phyloP scores from a whole-genome alignment of 2,113 vertebrate genomes.

The Eretmodus cyanostictus region DNA sequence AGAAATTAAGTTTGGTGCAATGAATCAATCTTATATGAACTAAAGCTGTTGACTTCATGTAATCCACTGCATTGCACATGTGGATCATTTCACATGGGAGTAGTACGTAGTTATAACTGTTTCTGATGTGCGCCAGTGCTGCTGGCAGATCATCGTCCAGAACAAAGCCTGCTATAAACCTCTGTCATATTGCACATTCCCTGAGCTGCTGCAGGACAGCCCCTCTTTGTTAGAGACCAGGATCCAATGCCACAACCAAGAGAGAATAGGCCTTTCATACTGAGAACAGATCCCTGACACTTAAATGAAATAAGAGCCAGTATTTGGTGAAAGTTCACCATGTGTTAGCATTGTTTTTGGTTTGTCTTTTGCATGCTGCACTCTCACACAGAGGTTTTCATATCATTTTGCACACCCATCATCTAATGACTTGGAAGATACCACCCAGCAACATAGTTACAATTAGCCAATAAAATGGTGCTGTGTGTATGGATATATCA shows the following conservation, averaged over 20 bases:
- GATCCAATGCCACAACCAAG: background rate
- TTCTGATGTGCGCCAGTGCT: slow-evolving; percentile 7
- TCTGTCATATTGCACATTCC: slow-evolving; percentile 50
- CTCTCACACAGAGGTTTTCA: background rate
- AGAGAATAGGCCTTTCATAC: background rate
- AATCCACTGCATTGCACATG: background rate
- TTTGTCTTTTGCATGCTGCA: background rate
- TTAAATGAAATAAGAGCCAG: background rate
- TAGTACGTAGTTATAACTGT: background rate
- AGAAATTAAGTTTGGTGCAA: background rate
- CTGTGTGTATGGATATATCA: background rate
- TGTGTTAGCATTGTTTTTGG: background rate
- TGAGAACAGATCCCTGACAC: background rate
- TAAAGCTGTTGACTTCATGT: too few species aligned
- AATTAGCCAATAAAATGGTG: background rate
- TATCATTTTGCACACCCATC: background rate
- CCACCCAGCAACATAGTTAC: background rate
- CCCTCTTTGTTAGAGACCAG: slow-evolving; percentile 26
- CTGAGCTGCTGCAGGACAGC: slow-evolving; percentile 24
- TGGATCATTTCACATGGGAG: background rate
- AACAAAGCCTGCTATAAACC: background rate
- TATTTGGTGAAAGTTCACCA: background rate
- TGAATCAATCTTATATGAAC: background rate
- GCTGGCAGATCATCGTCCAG: background rate
- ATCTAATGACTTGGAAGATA: background rate